Conservation (phyloP, 2,797 vertebrate species). For the Coregonus suidteri region DNA sequence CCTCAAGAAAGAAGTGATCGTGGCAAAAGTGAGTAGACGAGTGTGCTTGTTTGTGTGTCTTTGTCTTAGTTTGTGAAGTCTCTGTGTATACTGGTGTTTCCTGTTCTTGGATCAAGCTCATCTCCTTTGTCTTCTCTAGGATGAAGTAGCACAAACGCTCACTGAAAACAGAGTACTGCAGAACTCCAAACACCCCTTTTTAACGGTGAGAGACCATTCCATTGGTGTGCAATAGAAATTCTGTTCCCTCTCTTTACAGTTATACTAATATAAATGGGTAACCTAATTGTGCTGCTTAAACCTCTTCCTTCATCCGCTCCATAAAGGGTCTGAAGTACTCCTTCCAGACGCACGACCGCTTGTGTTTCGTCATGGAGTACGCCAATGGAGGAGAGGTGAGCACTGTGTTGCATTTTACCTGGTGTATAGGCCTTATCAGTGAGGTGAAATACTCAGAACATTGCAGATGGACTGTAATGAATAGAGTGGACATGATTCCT, state of each 20-base stretch:
- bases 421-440: neutral
- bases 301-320: neutral
- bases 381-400: slow-evolving; percentile 86
- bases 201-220: slow-evolving; percentile 75
- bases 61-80: neutral
- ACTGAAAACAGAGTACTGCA: slow-evolving; percentile 86
- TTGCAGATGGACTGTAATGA: neutral
- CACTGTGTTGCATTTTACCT: neutral
- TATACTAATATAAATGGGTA: neutral
- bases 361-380: slow-evolving; percentile 88
- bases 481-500: neutral
- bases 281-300: neutral
- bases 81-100: neutral
- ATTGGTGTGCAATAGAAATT: neutral
- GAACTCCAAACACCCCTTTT: slow-evolving; percentile 84
- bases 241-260: neutral
- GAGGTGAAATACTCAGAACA: neutral
- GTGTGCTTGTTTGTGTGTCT: slow-evolving; percentile 7
- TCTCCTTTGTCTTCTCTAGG: slow-evolving; percentile 58
- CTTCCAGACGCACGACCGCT: slow-evolving; percentile 85
- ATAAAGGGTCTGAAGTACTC: slow-evolving; percentile 82
- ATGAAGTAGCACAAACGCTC: slow-evolving; percentile 85
- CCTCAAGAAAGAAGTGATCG: slow-evolving; percentile 87
- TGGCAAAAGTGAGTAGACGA: slow-evolving; percentile 78
- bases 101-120: neutral